A percentile compares a stretch with the other conserved stretches of the same genome.
These are phyloP conservation scores for Brachypalpus laphriformis DNA, from an alignment of 2,888 invertebrate species.

Conservation along the genomic window DNA sequence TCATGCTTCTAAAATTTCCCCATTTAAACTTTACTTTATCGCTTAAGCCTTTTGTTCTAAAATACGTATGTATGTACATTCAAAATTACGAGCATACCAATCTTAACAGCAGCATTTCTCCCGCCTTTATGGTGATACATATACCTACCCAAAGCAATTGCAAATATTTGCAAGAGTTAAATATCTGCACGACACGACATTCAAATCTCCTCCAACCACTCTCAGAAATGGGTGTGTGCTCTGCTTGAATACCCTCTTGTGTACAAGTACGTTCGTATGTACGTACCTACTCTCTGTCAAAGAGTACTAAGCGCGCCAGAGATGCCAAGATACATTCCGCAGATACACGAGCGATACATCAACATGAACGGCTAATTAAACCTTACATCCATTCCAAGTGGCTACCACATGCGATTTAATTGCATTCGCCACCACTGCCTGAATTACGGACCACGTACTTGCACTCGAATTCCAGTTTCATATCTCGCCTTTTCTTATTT, in stretches of 20 bases:
- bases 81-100: conserved; percentile 40
- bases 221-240: conserved; percentile 70
- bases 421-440: conserved; percentile 73
- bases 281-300: not conserved
- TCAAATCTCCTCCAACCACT: conserved; percentile 59
- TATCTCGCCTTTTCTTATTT: conserved; percentile 9
- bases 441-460: conserved; percentile 72
- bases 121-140: conserved; percentile 36
- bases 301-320: conserved; percentile 57
- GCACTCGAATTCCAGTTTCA: conserved; percentile 67
- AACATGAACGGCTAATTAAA: conserved; percentile 74
- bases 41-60: not conserved
- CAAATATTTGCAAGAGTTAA: conserved; percentile 68
- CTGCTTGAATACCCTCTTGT: conserved; percentile 23
- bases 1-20: too few species aligned
- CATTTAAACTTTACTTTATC: not conserved
- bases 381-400: conserved; percentile 72
- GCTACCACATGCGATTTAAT: conserved; percentile 74
- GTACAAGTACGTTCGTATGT: not conserved
- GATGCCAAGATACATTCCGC: conserved; percentile 73
- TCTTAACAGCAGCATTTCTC: conserved; percentile 47
- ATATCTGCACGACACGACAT: conserved; percentile 62
- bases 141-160: conserved; percentile 48
- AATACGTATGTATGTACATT: conserved; percentile 1
- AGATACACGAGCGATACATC: conserved; percentile 73